Evolutionary conservation across 2,888 invertebrate species (phyloP).

Genomic region (Margaritifera margaritifera): DNA sequence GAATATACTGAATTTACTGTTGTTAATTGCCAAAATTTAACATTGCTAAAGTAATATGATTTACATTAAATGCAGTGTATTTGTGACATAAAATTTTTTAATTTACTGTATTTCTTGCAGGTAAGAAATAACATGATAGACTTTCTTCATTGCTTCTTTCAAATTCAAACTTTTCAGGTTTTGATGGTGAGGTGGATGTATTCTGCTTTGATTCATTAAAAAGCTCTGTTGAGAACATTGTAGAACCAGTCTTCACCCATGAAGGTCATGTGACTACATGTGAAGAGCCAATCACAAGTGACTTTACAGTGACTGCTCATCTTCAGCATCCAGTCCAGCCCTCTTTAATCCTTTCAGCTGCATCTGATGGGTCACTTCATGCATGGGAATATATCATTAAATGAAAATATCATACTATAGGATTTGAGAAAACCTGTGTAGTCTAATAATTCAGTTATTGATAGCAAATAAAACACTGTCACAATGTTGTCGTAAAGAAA

Average conservation of each 20-base stretch:
- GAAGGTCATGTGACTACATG: conserved; percentile 46
- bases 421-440: too few relatives aligned
- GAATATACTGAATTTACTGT: too few relatives aligned
- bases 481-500: too few relatives aligned
- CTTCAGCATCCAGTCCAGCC: conserved; percentile 41
- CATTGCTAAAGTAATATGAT: too few relatives aligned
- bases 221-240: background rate
- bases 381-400: conserved; percentile 35
- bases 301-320: conserved; percentile 26
- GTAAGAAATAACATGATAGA: too few relatives aligned
- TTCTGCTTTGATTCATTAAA: conserved; percentile 8
- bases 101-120: too few relatives aligned
- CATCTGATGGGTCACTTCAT: conserved; percentile 48
- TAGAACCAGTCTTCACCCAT: conserved; percentile 42
- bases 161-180: conserved; percentile 37
- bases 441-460: too few relatives aligned
- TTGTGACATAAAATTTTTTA: too few relatives aligned
- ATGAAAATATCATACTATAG: background rate
- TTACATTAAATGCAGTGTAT: too few relatives aligned
- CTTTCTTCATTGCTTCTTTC: too few relatives aligned
- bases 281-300: conserved; percentile 12
- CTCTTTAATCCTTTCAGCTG: conserved; percentile 40
- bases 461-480: conserved; percentile 10
- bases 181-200: conserved; percentile 43
- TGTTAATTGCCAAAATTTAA: too few relatives aligned